Evolutionary conservation across 2,888 invertebrate genomes (phyloP), one percentile per base, ranked within the genome.

Genomic region (Hetaerina titia): DNA sequence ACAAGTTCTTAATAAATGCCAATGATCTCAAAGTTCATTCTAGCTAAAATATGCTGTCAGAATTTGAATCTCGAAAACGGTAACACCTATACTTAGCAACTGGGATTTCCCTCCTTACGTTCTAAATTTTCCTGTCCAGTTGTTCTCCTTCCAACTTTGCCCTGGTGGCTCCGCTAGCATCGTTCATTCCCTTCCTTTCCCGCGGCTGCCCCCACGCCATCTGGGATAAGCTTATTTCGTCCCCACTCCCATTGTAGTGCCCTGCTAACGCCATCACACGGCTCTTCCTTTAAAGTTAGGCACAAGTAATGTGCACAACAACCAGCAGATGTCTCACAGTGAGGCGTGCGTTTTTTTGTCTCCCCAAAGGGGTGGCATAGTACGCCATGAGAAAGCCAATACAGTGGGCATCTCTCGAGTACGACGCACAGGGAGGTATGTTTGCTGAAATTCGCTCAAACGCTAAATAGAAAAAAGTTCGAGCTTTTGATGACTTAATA

Each of bases 181-280:
- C 92, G 92, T 92, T 74, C 92, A 92, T 69, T 92, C 45, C 92
- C 69, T 64, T 92, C 92, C 92, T 74, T 92, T 74, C 69, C 69
- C 92, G 92, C 92, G 69, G 69, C 69, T 56, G 69, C 92, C 92
- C 92, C 92, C 81, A 92, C 92, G 92, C 92, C 92, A 92, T 92
- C 92, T 92, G 92, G 92, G 92, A 92, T 92, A 92, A 92, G 92
- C 92, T 92, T 92, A 92, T 92, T 69, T 92, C 92, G 92, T 64
- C 60, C 92, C 92, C 92, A 63, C 92, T 92, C 92, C 92, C 92
- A 92, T 92, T 92, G 92, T 81, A 81, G 81, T 92, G 92, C 92
- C 92, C 92, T 92, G 92, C 92, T 92, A 92, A 92, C 92, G 92
- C 92, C 92, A 92, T 92, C 92, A 92, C 69, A 74, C 92, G 92